Percentiles rank a stretch among this genome's conserved stretches.
These are phyloP conservation scores for Caenorhabditis elegans DNA, from an alignment of 1,140 invertebrate species.

Conservation along the genomic window DNA sequence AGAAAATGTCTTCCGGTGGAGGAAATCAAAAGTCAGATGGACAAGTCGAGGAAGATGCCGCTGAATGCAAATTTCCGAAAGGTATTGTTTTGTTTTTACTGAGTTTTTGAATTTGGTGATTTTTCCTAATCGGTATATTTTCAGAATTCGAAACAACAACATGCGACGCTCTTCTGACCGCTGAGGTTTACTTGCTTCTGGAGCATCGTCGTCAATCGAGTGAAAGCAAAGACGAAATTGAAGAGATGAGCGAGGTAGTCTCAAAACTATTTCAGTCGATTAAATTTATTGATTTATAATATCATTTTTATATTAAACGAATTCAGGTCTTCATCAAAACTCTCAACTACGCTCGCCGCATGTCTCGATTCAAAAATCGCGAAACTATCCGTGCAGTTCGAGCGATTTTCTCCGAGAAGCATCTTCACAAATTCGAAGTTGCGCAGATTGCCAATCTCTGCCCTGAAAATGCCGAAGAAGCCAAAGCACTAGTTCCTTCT, in stretches of 20 bases:
- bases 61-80: constrained; percentile 64
- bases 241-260: constrained; percentile 76
- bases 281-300: not conserved
- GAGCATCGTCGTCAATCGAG: constrained; percentile 96
- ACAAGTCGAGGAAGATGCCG: constrained; percentile 58
- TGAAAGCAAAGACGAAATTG: constrained; percentile 87
- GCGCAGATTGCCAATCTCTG: constrained; percentile 95
- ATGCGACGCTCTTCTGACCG: constrained; percentile 88
- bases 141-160: constrained; percentile 54
- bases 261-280: not conserved
- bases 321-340: constrained; percentile 89
- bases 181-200: constrained; percentile 95
- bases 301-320: not conserved
- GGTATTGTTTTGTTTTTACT: constrained; percentile 51
- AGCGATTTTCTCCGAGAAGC: constrained; percentile 77
- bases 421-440: constrained; percentile 96
- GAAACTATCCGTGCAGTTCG: constrained; percentile 93
- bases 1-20: constrained; percentile 7
- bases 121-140: constrained; percentile 39
- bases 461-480: constrained; percentile 95
- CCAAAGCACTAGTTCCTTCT: constrained; percentile 88
- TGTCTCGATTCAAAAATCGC: constrained; percentile 89
- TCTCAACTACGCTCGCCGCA: constrained; percentile 89
- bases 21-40: constrained; percentile 47
- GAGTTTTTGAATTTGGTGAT: not conserved